Conservation (phyloP, 2,113 vertebrate genomes). For the Cardinalis cardinalis region DNA sequence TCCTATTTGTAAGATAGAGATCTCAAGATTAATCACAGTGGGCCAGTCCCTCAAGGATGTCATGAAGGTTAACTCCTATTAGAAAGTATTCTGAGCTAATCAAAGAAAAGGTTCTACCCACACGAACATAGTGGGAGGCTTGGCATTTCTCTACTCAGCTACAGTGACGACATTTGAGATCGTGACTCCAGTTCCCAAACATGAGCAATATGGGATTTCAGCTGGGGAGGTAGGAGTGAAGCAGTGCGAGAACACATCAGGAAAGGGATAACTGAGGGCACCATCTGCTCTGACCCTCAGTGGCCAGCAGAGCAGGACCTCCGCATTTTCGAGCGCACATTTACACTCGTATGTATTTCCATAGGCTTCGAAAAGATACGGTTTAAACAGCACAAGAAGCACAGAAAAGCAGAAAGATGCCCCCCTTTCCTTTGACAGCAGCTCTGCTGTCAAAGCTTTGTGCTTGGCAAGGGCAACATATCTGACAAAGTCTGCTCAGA, state of each 20-base stretch:
- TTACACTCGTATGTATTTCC: not conserved
- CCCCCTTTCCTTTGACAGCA: not conserved
- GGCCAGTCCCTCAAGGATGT: conserved; percentile 5
- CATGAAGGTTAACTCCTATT: conserved; percentile 19
- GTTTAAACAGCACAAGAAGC: not conserved
- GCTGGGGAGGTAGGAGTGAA: not conserved
- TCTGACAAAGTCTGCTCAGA: not conserved
- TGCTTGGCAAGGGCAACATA: not conserved
- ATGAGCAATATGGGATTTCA: conserved; percentile 25
- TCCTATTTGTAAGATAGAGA: not conserved
- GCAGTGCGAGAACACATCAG: not conserved
- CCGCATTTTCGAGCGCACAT: accelerated
- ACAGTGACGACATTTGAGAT: conserved; percentile 25
- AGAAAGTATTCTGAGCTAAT: conserved; percentile 42
- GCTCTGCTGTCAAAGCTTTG: not conserved
- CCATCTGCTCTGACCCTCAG: not conserved
- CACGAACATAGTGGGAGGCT: conserved; percentile 28
- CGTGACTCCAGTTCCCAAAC: conserved; percentile 27
- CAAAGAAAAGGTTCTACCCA: conserved; percentile 46
- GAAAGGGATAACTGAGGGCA: not conserved
- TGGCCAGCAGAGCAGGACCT: not conserved
- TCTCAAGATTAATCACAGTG: not conserved
- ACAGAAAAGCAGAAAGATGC: not conserved
- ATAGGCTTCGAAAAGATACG: not conserved
- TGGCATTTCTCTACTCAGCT: conserved; percentile 30